Conservation (phyloP, 2,888 invertebrate species). For the Cryptocephalus primarius region DNA sequence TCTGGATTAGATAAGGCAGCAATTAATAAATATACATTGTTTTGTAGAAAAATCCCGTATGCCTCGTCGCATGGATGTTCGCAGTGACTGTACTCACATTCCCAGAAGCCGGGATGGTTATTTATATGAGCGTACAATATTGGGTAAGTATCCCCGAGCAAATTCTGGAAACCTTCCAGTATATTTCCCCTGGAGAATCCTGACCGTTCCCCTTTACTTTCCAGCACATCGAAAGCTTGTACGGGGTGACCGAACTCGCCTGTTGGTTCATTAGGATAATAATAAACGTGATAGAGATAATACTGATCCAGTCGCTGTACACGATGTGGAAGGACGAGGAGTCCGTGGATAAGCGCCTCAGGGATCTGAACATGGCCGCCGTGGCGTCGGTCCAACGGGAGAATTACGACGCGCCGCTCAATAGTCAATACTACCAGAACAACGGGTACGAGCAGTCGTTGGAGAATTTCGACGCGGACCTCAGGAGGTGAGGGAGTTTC, state of each 20-base stretch:
- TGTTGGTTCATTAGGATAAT: conserved; percentile 40
- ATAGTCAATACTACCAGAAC: conserved; percentile 32
- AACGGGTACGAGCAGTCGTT: conserved; percentile 32
- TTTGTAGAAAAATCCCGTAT: conserved; percentile 40
- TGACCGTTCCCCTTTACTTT: conserved; percentile 12
- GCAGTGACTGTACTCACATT: conserved; percentile 40
- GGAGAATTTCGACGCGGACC: conserved; percentile 21
- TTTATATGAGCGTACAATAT: conserved; percentile 45
- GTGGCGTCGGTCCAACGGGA: conserved; percentile 24
- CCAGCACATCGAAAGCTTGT: conserved; percentile 38
- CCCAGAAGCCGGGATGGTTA: conserved; percentile 44
- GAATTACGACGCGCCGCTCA: conserved; percentile 16
- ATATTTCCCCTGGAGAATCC: too few species aligned
- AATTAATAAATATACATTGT: too few species aligned
- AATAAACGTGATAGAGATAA: conserved; percentile 37
- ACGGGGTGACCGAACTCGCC: conserved; percentile 40
- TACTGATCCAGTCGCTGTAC: conserved; percentile 43
- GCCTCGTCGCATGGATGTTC: conserved; percentile 43
- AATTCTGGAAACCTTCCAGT: not conserved
- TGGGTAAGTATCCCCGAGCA: conserved; percentile 38
- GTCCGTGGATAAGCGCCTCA: conserved; percentile 36
- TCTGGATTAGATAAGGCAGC: too few species aligned
- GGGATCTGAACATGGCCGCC: conserved; percentile 37
- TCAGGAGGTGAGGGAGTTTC: conserved; percentile 5
- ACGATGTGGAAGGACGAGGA: conserved; percentile 44